A percentile compares a stretch with the other conserved stretches of the same genome.
These are phyloP conservation scores for Alloplasta piceator DNA, from an alignment of 2,888 invertebrate species.

Conservation along the genomic window DNA sequence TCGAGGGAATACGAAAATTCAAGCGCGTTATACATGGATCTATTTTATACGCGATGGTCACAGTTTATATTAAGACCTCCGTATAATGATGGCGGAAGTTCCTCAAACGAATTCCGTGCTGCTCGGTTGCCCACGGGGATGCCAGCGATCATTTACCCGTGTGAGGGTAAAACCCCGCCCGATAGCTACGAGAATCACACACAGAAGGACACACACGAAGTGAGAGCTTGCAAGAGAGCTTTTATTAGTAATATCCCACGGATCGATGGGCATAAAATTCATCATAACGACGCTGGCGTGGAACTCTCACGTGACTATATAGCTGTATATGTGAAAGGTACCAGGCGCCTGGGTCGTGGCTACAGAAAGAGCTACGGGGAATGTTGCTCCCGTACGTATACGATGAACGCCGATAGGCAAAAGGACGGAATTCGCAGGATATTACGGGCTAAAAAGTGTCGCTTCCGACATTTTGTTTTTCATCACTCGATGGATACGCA, in stretches of 20 bases:
- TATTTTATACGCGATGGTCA: background rate
- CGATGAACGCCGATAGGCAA: too few relatives aligned
- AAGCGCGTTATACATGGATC: too few relatives aligned
- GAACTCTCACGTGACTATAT: background rate
- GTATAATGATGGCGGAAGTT: background rate
- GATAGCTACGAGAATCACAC: background rate
- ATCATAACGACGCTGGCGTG: slow-evolving; percentile 66
- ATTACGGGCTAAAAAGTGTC: too few relatives aligned
- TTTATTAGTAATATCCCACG: slow-evolving; percentile 73
- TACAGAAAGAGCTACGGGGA: too few relatives aligned
- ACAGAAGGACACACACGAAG: slow-evolving; percentile 9
- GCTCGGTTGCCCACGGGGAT: slow-evolving; percentile 14
- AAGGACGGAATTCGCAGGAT: too few relatives aligned
- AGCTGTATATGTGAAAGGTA: too few relatives aligned
- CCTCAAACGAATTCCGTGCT: slow-evolving; percentile 11
- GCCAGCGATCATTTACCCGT: slow-evolving; percentile 19
- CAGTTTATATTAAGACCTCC: slow-evolving; percentile 4
- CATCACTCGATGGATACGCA: too few relatives aligned
- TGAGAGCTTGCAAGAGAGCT: slow-evolving; percentile 58
- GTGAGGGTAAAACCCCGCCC: slow-evolving; percentile 2
- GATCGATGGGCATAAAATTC: slow-evolving; percentile 75
- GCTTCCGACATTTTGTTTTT: too few relatives aligned
- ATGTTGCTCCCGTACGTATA: too few relatives aligned
- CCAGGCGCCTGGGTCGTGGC: too few relatives aligned
- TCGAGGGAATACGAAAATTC: too few relatives aligned